phyloP scores from a whole-genome alignment of 2,113 vertebrate species.

The Aldabrachelys gigantea region DNA sequence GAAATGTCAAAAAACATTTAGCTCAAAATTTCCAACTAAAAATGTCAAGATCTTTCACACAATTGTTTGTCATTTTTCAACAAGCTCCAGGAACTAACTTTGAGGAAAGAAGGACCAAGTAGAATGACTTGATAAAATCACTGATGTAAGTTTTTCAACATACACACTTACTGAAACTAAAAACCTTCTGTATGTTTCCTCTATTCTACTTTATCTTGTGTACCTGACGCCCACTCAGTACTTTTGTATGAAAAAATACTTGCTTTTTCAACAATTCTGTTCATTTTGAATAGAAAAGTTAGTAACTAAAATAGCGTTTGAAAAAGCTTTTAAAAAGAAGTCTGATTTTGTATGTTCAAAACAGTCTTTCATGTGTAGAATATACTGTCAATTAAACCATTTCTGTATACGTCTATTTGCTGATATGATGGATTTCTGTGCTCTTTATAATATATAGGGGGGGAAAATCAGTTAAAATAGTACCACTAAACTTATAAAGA shows the following conservation, averaged over 20 bases:
- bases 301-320: neutral
- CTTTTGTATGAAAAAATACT: neutral
- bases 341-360: neutral
- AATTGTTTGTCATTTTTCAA: neutral
- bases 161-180: neutral
- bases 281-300: neutral
- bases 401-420: neutral
- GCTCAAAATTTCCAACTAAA: neutral
- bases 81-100: neutral
- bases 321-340: neutral
- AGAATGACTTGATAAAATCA: neutral
- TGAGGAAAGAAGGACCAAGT: neutral
- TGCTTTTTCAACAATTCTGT: neutral
- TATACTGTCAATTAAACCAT: neutral
- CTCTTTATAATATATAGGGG: neutral
- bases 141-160: neutral
- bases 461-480: neutral
- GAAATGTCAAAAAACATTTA: neutral
- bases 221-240: neutral
- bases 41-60: neutral
- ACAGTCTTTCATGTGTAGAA: slow-evolving; percentile 15
- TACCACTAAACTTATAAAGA: neutral
- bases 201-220: rapidly evolving
- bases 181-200: neutral
- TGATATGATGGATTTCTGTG: slow-evolving; percentile 1